phyloP scores from a whole-genome alignment of 2,888 invertebrate genomes.

The Tetranychus truncatus region DNA sequence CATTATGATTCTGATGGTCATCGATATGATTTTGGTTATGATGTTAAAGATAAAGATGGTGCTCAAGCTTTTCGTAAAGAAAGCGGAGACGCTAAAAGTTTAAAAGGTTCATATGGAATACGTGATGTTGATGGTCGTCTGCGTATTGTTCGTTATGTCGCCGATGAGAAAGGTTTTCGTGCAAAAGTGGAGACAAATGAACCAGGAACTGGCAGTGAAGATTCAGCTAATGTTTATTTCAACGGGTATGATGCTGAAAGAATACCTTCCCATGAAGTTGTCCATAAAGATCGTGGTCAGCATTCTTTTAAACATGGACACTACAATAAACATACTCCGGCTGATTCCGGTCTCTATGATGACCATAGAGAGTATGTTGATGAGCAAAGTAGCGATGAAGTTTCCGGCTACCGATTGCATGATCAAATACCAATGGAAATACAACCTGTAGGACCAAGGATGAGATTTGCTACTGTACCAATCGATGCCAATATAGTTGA shows the following conservation, averaged over 20 bases:
- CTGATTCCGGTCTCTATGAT: neutral
- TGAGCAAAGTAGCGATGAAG: neutral
- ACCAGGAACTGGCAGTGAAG: slow-evolving; percentile 22
- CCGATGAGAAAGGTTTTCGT: slow-evolving; percentile 27
- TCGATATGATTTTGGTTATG: slow-evolving; percentile 8
- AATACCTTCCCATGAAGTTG: slow-evolving; percentile 1
- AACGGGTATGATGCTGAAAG: slow-evolving; percentile 5
- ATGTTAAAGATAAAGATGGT: slow-evolving; percentile 8
- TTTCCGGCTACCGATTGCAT: neutral
- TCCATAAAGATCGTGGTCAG: slow-evolving; percentile 5
- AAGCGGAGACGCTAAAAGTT: slow-evolving; percentile 25
- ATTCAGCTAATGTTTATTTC: slow-evolving; percentile 6
- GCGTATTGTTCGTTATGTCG: slow-evolving; percentile 27
- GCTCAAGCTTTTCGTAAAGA: slow-evolving; percentile 25
- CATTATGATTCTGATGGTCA: slow-evolving; percentile 9
- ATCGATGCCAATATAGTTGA: neutral
- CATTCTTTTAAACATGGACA: slow-evolving; percentile 8
- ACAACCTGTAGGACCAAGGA: neutral
- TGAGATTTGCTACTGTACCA: neutral
- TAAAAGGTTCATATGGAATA: slow-evolving; percentile 27
- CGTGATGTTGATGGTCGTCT: slow-evolving; percentile 27
- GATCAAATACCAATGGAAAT: slow-evolving; percentile 9
- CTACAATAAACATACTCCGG: neutral
- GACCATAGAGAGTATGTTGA: neutral
- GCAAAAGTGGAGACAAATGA: slow-evolving; percentile 26